Conservation (phyloP, 2,113 vertebrate genomes). For the Columba livia region DNA sequence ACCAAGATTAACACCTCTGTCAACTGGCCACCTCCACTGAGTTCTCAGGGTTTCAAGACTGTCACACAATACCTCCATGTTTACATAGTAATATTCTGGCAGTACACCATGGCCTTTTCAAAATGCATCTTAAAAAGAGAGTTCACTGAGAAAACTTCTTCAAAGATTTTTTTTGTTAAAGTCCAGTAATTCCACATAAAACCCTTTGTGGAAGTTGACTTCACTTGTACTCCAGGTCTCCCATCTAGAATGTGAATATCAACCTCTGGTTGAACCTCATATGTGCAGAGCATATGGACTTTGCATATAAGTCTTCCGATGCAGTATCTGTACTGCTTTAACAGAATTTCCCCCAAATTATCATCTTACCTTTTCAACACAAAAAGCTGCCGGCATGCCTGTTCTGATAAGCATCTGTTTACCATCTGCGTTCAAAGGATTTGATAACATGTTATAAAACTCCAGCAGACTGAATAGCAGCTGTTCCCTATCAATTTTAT, state of each 20-base stretch:
- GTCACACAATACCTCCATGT: background rate
- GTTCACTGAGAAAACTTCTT: background rate
- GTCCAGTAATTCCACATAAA: background rate
- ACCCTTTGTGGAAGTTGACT: background rate
- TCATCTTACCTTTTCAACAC: constrained; percentile 15
- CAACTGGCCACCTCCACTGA: background rate
- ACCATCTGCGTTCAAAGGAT: constrained; percentile 78
- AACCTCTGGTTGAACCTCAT: background rate
- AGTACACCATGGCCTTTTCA: background rate
- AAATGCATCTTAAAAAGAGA: background rate
- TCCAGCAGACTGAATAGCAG: constrained; percentile 49
- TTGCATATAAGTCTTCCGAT: background rate
- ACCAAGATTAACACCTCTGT: background rate
- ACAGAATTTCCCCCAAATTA: background rate
- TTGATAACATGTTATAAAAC: constrained; percentile 70
- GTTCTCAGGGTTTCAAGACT: background rate
- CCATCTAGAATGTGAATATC: background rate
- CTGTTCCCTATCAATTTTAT: constrained; percentile 69
- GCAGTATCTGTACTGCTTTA: background rate
- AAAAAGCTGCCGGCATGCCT: background rate
- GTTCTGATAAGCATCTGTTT: constrained; percentile 27
- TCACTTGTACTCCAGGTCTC: background rate
- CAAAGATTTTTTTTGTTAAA: background rate
- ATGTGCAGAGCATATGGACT: background rate
- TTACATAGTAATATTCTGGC: background rate